Percentiles rank a stretch among this genome's conserved stretches.
Conservation (phyloP, 1,140 invertebrate genomes). For the Sycophila sp. region DNA sequence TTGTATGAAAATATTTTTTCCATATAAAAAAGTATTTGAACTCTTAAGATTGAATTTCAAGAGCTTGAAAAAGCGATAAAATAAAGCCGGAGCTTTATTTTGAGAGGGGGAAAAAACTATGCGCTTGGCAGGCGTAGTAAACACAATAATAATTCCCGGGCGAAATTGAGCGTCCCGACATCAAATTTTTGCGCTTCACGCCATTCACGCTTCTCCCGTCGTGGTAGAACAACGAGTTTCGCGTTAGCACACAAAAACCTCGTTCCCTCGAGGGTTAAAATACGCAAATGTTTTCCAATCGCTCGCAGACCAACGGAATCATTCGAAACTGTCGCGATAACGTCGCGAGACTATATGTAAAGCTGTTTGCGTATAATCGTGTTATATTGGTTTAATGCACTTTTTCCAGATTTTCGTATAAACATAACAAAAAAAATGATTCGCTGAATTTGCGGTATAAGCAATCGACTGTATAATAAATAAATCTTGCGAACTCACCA, state of each 20-base stretch:
- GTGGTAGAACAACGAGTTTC: conserved; percentile 20
- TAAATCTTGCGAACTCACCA: no score
- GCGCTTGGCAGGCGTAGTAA: not conserved
- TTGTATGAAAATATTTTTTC: no score
- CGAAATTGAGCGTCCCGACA: conserved; percentile 16
- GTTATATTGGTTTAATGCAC: no score
- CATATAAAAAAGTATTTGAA: no score
- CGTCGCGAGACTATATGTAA: not conserved
- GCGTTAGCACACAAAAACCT: conserved; percentile 7
- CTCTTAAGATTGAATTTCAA: no score
- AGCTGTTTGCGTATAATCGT: not conserved
- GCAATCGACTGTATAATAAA: no score
- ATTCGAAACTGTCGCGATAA: conserved; percentile 8
- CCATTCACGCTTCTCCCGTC: conserved; percentile 5
- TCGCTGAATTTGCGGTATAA: no score
- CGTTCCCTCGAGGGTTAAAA: not conserved
- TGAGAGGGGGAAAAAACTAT: no score
- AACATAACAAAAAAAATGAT: no score
- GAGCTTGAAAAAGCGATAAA: no score
- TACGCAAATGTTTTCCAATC: conserved; percentile 2
- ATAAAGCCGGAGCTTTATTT: no score
- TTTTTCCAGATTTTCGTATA: no score
- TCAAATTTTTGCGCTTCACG: conserved; percentile 21
- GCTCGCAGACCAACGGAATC: not conserved
- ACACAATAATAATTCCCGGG: conserved; percentile 5